These are phyloP conservation scores for Eumeta japonica DNA, from an alignment of 1,140 invertebrate species.

Conservation along the genomic window DNA sequence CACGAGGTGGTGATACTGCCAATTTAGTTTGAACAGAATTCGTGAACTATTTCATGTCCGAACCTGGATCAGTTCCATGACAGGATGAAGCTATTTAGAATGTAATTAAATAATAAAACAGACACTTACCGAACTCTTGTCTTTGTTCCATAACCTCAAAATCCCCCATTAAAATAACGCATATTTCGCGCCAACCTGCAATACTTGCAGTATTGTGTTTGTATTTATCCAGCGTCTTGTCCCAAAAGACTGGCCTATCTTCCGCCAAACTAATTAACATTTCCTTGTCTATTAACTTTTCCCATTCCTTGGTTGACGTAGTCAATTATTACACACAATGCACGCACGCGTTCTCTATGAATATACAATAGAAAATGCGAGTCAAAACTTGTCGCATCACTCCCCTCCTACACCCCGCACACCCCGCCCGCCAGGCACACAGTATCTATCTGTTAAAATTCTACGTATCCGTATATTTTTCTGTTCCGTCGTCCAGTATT, in stretches of 20 bases:
- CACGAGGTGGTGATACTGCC: no score
- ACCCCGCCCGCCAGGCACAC: no score
- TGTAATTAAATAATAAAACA: background rate
- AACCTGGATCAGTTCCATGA: background rate
- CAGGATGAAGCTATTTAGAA: background rate
- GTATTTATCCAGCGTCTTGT: slow-evolving; percentile 11
- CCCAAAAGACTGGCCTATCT: slow-evolving; percentile 12
- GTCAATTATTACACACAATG: no score
- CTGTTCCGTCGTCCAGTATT: no score
- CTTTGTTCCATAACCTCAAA: slow-evolving; percentile 1
- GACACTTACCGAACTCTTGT: background rate
- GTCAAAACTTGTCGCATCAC: background rate
- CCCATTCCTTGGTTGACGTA: slow-evolving; percentile 11
- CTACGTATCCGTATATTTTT: no score
- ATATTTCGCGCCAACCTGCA: slow-evolving; percentile 5
- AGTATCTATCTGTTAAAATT: no score
- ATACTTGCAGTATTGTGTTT: slow-evolving; percentile 8
- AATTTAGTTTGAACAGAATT: no score
- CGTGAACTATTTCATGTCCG: background rate
- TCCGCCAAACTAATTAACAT: slow-evolving; percentile 13
- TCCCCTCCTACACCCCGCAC: background rate
- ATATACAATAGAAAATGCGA: background rate
- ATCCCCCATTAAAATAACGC: slow-evolving; percentile 1
- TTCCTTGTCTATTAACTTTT: slow-evolving; percentile 13
- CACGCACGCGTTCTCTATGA: background rate